These are phyloP conservation scores for Siniperca knerii DNA, from an alignment of 2,113 vertebrate species.

Conservation along the genomic window DNA sequence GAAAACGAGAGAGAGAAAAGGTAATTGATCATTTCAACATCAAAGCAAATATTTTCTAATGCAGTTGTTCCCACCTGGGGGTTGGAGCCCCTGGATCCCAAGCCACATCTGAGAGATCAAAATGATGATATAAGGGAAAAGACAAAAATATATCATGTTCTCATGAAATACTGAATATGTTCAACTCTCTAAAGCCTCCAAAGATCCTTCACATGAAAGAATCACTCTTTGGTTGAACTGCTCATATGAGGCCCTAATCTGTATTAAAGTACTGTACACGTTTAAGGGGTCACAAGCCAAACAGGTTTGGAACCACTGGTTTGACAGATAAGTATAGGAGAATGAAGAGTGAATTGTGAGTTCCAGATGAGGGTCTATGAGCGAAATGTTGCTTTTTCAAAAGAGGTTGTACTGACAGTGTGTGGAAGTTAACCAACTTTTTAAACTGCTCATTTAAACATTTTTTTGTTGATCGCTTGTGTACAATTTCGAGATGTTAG, in stretches of 20 bases:
- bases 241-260: neutral
- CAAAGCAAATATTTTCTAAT: slow-evolving; percentile 38
- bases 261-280: neutral
- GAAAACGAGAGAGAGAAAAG: neutral
- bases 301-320: neutral
- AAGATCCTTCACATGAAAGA: neutral
- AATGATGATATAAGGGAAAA: neutral
- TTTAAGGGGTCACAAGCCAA: neutral
- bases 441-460: neutral
- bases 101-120: slow-evolving; percentile 12
- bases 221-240: neutral
- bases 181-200: slow-evolving; percentile 2
- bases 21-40: slow-evolving; percentile 14
- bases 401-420: neutral
- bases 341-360: neutral
- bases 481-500: neutral
- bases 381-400: neutral
- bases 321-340: neutral
- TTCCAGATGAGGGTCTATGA: neutral
- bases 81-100: neutral
- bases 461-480: neutral
- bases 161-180: slow-evolving; percentile 12
- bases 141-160: neutral
- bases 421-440: neutral
- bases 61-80: neutral